Conservation (phyloP, 1,140 invertebrate genomes). For the Hycleus phaleratus region DNA sequence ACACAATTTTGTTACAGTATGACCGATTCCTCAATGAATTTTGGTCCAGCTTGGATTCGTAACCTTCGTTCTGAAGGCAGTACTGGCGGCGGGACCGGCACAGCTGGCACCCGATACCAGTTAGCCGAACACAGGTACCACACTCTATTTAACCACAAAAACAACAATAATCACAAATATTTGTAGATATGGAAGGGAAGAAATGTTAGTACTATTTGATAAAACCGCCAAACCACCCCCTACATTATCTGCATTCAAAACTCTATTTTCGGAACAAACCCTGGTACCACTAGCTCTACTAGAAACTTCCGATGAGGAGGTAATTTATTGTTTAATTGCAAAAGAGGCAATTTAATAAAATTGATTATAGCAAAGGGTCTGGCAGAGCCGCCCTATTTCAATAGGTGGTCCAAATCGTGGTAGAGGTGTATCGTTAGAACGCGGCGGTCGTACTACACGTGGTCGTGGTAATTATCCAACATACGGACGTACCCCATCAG, state of each 20-base stretch:
- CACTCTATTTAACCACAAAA: no score
- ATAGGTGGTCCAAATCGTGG: constrained; percentile 44
- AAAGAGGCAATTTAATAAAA: background rate
- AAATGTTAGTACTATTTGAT: constrained; percentile 79
- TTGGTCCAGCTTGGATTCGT: constrained; percentile 66
- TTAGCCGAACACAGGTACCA: constrained; percentile 58
- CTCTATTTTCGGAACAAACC: constrained; percentile 65
- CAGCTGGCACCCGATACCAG: constrained; percentile 45
- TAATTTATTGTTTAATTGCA: constrained; percentile 8
- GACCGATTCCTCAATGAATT: constrained; percentile 57
- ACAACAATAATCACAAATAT: background rate
- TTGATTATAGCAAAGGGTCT: constrained; percentile 18
- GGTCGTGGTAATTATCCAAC: constrained; percentile 48
- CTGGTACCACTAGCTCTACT: constrained; percentile 69
- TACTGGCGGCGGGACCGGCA: constrained; percentile 33
- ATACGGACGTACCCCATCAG: constrained; percentile 48
- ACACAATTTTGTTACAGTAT: constrained; percentile 24
- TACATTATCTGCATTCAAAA: constrained; percentile 53
- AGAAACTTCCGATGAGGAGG: constrained; percentile 72
- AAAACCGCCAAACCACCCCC: constrained; percentile 59
- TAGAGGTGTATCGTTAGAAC: constrained; percentile 37
- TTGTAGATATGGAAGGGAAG: constrained; percentile 72
- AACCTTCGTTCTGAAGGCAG: constrained; percentile 51
- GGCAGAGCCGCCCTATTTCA: constrained; percentile 23
- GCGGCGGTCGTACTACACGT: constrained; percentile 28